These are phyloP conservation scores for Lates calcarifer DNA, from an alignment of 2,113 vertebrate species.

Conservation along the genomic window DNA sequence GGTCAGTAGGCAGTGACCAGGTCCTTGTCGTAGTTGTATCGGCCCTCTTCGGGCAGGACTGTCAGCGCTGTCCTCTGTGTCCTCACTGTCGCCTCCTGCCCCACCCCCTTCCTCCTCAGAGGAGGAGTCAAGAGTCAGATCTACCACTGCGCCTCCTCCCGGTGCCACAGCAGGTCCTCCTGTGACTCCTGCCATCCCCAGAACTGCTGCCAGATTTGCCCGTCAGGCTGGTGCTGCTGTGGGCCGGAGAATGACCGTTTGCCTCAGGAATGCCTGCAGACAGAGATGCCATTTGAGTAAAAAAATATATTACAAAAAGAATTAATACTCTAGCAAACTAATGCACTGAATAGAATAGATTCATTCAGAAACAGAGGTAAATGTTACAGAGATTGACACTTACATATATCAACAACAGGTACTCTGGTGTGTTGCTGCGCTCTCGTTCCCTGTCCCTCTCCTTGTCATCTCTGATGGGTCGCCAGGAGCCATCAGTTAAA, in stretches of 20 bases:
- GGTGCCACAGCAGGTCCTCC: constrained; percentile 68
- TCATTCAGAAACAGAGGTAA: not conserved
- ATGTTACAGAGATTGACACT: constrained; percentile 55
- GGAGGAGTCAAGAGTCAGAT: constrained; percentile 97
- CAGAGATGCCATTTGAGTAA: not conserved
- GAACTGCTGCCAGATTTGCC: constrained; percentile 87
- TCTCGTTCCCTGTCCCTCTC: constrained; percentile 89
- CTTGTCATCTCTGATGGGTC: constrained; percentile 93
- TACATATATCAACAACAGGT: constrained; percentile 93
- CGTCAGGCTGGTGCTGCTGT: constrained; percentile 88
- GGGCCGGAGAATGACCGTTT: constrained; percentile 88
- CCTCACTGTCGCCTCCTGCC: constrained; percentile 92
- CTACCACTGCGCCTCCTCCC: constrained; percentile 90
- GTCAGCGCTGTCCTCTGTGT: constrained; percentile 92
- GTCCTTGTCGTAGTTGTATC: constrained; percentile 96
- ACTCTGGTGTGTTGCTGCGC: constrained; percentile 92
- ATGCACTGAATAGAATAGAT: not conserved
- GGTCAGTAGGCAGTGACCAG: constrained; percentile 97
- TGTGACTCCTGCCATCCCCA: constrained; percentile 69
- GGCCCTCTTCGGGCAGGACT: constrained; percentile 91
- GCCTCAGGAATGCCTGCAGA: constrained; percentile 89
- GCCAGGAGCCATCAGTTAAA: constrained; percentile 96
- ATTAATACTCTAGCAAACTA: not conserved
- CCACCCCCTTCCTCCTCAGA: constrained; percentile 91
- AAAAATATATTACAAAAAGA: not conserved